Base-by-base conservation (phyloP, 2,888 invertebrate genomes). In the Nesidiocoris tenuis region DNA sequence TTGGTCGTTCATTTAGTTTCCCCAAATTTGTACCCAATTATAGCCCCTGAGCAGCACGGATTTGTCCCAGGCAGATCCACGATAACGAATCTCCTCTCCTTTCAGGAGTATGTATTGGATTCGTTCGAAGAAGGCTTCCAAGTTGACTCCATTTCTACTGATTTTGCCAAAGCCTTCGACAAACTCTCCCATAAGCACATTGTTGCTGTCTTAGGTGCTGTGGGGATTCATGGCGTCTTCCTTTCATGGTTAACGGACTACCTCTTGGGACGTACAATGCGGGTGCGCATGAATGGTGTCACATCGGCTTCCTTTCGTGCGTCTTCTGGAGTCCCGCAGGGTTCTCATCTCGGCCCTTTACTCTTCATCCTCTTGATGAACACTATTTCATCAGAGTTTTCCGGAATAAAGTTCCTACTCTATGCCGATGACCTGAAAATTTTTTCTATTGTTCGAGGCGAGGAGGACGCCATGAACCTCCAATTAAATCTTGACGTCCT, bases 91-190 rank as follows among this genome's bases (percentile, higher is more conserved):
- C 61, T 72, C 16, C 21, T 72, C 16, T 7, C 2, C 2, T 25
- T 61, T 17, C 59, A 61, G 61, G 61, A 64, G 19, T 24, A 65
- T 17, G n/a, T 72, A 3, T 2, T 72, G 22, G 61, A 24, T 5
- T 2, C 25, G n/a, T 61, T 72, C 16, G 21, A 25, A 23, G 61
- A 63, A 9, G 72, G 72, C 3, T 22, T 7, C 9, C 59, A 61
- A n/a, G 39, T 25, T 2, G 61, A 72, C 17, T n/a, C 18, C 7
- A 63, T 72, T 5, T 61, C 9, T 7, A 74, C 74, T 2, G 55
- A 65, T 63, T 74, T 74, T 17, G 23, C 64, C 12, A 56, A 68
- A 21, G 56, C 56, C 18, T 68, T 68, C 19, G 56, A 68, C 18
- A 56, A 56, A 18, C 17, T 56, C 2, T 68, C 68, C 17, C 68